phyloP scores from a whole-genome alignment of 2,113 vertebrate species.

The Eudyptes chrysolophus region DNA sequence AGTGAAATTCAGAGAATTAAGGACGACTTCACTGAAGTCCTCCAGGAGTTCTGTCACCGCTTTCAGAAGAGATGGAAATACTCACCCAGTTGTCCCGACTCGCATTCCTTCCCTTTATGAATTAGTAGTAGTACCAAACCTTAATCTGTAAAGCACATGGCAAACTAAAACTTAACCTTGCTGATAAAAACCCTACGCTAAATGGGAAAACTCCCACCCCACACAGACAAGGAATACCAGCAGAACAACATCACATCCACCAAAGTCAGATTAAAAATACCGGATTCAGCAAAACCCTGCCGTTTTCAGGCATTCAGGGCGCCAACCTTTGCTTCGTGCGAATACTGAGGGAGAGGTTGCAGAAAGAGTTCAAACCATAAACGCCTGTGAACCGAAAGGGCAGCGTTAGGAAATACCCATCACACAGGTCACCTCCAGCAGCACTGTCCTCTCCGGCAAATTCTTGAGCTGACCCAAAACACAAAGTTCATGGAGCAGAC shows the following conservation, averaged over 20 bases:
- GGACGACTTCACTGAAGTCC: background rate
- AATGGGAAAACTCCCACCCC: background rate
- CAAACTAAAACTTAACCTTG: background rate
- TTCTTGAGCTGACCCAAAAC: slow-evolving; percentile 35
- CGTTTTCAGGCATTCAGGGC: background rate
- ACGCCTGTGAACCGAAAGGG: background rate
- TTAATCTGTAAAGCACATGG: background rate
- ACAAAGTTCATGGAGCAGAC: slow-evolving; percentile 19
- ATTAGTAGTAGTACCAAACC: background rate
- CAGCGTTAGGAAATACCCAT: background rate
- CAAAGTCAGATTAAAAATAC: background rate
- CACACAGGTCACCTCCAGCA: background rate
- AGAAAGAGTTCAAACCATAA: background rate
- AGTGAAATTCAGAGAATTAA: background rate
- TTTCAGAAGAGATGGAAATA: background rate
- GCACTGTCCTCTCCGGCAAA: background rate
- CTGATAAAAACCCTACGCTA: background rate
- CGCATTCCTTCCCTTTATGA: background rate
- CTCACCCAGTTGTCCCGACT: background rate
- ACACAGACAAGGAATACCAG: background rate
- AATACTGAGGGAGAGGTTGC: background rate
- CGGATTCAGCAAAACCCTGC: background rate
- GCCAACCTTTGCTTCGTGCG: background rate
- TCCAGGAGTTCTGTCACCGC: background rate
- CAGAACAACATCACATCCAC: background rate